phyloP scores from a whole-genome alignment of 2,797 vertebrate genomes.

The Siniperca scherzeri region DNA sequence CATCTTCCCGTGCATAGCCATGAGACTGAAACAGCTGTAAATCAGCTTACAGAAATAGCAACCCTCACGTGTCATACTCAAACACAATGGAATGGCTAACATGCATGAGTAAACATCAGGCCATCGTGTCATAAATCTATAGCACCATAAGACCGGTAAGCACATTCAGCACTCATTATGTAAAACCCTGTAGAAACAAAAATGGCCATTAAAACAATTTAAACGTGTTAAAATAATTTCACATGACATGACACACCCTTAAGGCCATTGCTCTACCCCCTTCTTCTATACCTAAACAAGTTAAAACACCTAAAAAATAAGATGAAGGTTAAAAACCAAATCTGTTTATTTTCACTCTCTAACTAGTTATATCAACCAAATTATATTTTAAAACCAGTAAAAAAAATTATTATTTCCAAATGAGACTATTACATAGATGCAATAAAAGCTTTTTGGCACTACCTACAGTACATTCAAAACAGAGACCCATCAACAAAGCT shows the following conservation, averaged over 20 bases:
- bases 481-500: conserved; percentile 15
- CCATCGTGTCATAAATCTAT: background rate
- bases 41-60: background rate
- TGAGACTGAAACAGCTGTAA: background rate
- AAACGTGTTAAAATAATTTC: background rate
- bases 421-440: background rate
- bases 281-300: background rate
- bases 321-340: background rate
- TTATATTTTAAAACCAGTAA: background rate
- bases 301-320: background rate
- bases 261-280: background rate
- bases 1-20: background rate
- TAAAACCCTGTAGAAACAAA: background rate
- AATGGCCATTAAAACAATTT: background rate
- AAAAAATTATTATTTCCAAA: background rate
- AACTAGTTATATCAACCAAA: background rate
- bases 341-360: rapidly evolving
- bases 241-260: background rate
- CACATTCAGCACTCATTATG: background rate
- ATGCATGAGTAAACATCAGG: background rate
- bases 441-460: conserved; percentile 7
- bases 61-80: background rate
- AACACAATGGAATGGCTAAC: background rate
- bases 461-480: background rate
- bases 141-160: background rate